Evolutionary conservation across 2,797 vertebrate species (phyloP).

Genomic region (Thaleichthys pacificus): DNA sequence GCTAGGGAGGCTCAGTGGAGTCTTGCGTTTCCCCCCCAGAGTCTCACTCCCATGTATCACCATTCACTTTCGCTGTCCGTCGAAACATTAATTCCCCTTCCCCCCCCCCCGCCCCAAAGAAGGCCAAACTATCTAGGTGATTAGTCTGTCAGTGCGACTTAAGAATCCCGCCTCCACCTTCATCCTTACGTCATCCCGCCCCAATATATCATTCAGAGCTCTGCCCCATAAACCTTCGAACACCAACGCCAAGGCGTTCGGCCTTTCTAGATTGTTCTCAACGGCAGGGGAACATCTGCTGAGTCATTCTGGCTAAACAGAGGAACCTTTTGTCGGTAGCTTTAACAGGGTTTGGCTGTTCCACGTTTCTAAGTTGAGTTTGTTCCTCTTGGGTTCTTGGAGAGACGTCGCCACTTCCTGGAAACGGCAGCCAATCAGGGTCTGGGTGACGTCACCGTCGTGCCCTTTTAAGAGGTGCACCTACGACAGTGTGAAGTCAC

Average conservation of each 20-base stretch:
- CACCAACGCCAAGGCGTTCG: background rate
- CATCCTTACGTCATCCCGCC: too few species aligned
- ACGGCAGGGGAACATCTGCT: background rate
- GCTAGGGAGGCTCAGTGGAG: too few species aligned
- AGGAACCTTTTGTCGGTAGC: conserved; percentile 4
- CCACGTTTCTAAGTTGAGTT: conserved; percentile 32
- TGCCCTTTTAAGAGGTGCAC: conserved; percentile 23
- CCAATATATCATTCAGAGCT: conserved; percentile 5
- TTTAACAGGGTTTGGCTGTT: conserved; percentile 11
- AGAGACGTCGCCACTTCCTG: conserved; percentile 26
- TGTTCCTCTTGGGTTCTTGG: background rate
- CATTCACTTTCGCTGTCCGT: too few species aligned
- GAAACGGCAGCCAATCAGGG: conserved; percentile 34
- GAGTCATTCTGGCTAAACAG: conserved; percentile 6
- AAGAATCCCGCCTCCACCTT: too few species aligned
- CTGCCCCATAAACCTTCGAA: background rate
- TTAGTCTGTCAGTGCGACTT: too few species aligned
- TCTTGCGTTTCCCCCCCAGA: too few species aligned
- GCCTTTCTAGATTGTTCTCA: conserved; percentile 8
- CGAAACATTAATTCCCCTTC: too few species aligned
- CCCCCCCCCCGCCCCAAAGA: too few species aligned
- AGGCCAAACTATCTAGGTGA: too few species aligned
- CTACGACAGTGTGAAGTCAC: background rate
- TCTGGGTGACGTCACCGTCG: conserved; percentile 24
- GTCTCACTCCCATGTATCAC: too few species aligned